Percentiles rank a stretch among this genome's conserved stretches.
phyloP scores from a whole-genome alignment of 2,888 invertebrate genomes.

The Shargacucullia verbasci region DNA sequence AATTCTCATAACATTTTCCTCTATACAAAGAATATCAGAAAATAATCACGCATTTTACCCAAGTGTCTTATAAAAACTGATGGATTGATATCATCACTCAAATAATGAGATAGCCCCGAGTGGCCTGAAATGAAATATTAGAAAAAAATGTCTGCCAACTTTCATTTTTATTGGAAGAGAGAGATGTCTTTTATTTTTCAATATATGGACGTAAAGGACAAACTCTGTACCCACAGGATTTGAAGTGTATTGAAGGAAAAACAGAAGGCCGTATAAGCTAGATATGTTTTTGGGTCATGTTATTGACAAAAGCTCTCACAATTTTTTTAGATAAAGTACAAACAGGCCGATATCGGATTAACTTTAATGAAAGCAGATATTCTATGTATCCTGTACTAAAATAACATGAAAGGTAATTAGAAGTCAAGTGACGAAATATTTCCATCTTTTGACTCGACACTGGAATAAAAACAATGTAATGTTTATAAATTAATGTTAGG shows the following conservation, averaged over 20 bases:
- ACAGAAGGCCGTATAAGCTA: conserved; percentile 28
- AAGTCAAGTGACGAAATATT: conserved; percentile 2
- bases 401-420: conserved; percentile 6
- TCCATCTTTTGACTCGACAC: not conserved
- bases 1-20: conserved; percentile 11
- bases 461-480: no score
- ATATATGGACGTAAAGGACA: conserved; percentile 17
- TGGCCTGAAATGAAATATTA: conserved; percentile 36
- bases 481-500: no score
- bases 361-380: conserved; percentile 16
- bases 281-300: conserved; percentile 25
- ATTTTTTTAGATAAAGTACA: conserved; percentile 12
- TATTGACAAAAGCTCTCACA: conserved; percentile 37
- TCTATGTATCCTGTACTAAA: not conserved
- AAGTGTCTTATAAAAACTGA: conserved; percentile 51
- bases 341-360: conserved; percentile 7
- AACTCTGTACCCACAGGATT: conserved; percentile 27
- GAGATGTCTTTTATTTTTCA: conserved; percentile 38
- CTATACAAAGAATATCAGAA: conserved; percentile 15
- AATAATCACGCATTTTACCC: conserved; percentile 37
- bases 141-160: conserved; percentile 36
- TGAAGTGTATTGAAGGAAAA: conserved; percentile 39
- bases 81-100: conserved; percentile 55
- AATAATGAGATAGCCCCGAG: conserved; percentile 35
- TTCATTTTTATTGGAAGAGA: conserved; percentile 37